Base-by-base conservation (phyloP, 2,888 invertebrate species). In the Emmelina monodactyla region DNA sequence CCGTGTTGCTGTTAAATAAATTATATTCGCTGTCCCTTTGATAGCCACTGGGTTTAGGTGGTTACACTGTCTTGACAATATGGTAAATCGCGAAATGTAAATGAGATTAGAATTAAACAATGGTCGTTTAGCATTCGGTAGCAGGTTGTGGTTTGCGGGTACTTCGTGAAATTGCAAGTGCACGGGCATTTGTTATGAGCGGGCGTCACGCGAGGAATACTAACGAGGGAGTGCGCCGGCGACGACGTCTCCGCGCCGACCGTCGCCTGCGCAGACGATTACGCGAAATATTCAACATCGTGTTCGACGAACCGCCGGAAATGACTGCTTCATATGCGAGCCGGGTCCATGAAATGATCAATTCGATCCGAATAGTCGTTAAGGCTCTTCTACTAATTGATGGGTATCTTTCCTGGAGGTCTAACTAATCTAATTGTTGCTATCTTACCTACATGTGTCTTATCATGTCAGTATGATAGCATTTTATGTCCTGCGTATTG, bases 151-250 rank as follows among this genome's bases (percentile, higher is more conserved):
- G 65, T 68, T 73, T 71, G 69, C 70, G 62, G 71, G 71, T 69
- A 73, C 52, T 64, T 58, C 68, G 64, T 62, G 66, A 78, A 75
- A 73, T 62, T 76, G 76, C 75, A 76, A 78, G 73, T 78, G 76
- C 75, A 75, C 66, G 67, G 65, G 76, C 70, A 76, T 78, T 63
- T 72, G 73, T 75, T 68, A 75, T 71, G 58, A 64, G 55, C 47
- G 42, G 40, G 40, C 50, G 59, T 58, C 65, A 63, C 64, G 66
- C 63, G 62, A 64, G 52, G 78, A 64, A 76, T 79, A 66, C 60
- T 66, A 70, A 78, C 51, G 50, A 58, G 55, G 53, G 35, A 39
- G 48, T 38, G 42, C 53, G 38, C 49, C 49, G 53, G 49, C 49
- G 55, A 46, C 50, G 55, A 50, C 55, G 51, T 51, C 55, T 47